phyloP scores from a whole-genome alignment of 92 coral and sea anemone genomes.

The Parazoanthus darwini region DNA sequence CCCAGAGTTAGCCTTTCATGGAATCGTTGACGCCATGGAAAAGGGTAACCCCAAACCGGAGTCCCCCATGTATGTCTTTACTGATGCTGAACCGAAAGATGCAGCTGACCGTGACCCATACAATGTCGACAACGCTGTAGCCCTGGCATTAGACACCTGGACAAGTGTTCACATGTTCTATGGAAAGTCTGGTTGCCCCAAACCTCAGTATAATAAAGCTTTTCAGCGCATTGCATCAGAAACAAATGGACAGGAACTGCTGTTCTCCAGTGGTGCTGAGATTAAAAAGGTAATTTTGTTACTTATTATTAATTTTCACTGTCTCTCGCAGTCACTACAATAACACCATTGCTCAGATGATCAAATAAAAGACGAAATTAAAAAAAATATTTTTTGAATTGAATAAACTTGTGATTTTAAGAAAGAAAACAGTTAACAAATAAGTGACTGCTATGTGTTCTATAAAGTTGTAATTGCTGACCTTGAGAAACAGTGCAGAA shows the following conservation, averaged over 20 bases:
- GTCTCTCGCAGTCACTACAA: too few relatives aligned
- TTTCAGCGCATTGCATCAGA: neutral
- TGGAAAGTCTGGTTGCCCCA: conserved; percentile 45
- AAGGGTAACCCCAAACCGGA: conserved; percentile 46
- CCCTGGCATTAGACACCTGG: conserved; percentile 54
- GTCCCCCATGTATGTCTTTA: conserved; percentile 74
- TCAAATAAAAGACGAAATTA: too few relatives aligned
- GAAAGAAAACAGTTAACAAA: too few relatives aligned
- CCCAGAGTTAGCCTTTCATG: conserved; percentile 65
- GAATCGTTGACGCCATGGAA: conserved; percentile 64
- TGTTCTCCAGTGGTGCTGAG: conserved; percentile 5
- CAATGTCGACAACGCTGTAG: conserved; percentile 61
- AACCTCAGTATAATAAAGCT: neutral
- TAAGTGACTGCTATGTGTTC: too few relatives aligned
- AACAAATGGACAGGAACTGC: conserved; percentile 1
- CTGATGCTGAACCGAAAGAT: conserved; percentile 65
- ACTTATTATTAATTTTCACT: too few relatives aligned
- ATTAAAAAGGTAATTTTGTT: neutral
- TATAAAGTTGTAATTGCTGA: too few relatives aligned
- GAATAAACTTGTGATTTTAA: too few relatives aligned
- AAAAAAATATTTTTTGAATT: too few relatives aligned
- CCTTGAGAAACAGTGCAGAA: too few relatives aligned
- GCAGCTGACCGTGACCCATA: conserved; percentile 22
- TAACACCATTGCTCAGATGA: too few relatives aligned
- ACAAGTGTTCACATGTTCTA: conserved; percentile 64